Evolutionary conservation across 2,113 vertebrate species (phyloP).

Genomic region (Ginglymostoma cirratum): DNA sequence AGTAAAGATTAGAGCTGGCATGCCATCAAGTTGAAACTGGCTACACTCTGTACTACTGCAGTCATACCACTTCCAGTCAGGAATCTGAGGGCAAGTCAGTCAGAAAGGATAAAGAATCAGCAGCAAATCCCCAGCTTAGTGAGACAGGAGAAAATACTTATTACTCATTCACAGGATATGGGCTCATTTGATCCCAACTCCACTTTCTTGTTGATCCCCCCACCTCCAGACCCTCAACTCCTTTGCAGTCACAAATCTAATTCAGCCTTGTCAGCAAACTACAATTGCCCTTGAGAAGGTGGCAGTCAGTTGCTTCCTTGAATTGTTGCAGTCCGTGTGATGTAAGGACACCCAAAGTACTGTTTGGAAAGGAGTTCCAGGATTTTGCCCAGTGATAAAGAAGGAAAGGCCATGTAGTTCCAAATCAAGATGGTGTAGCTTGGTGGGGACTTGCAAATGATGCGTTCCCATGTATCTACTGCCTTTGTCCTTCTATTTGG

Average conservation of each 20-base stretch:
- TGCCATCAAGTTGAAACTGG: neutral
- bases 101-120: neutral
- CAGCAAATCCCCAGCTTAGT: neutral
- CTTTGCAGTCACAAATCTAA: neutral
- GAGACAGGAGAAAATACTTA: neutral
- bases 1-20: neutral
- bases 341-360: neutral
- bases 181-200: neutral
- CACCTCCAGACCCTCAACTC: too few relatives aligned
- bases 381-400: neutral
- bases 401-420: neutral
- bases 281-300: neutral
- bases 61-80: neutral
- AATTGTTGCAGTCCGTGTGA: neutral
- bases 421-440: neutral
- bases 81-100: neutral
- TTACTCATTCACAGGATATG: neutral
- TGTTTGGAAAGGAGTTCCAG: neutral
- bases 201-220: too few relatives aligned
- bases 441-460: neutral
- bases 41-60: neutral
- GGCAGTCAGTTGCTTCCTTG: neutral
- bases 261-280: neutral
- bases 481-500: too few relatives aligned
- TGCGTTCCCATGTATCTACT: neutral